These are phyloP conservation scores for Ormyrus pomaceus DNA, from an alignment of 2,888 invertebrate genomes.

Conservation along the genomic window DNA sequence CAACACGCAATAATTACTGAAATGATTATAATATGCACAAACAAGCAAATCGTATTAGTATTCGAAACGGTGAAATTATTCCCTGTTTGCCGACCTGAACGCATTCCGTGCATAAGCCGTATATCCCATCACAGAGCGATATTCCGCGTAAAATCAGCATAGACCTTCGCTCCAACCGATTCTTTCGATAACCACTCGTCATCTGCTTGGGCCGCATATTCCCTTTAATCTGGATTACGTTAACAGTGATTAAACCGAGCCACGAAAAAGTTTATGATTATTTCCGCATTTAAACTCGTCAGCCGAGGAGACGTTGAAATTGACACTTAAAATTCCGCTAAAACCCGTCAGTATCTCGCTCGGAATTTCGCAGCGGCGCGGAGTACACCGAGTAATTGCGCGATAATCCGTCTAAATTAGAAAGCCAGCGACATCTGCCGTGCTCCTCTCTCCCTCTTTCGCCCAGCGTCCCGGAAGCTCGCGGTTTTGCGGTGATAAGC, in stretches of 20 bases:
- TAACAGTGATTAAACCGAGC: too few species aligned
- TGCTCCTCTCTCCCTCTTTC: neutral
- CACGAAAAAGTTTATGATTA: too few species aligned
- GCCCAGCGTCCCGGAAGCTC: conserved; percentile 34
- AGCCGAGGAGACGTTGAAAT: neutral
- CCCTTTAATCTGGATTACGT: too few species aligned
- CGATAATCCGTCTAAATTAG: conserved; percentile 36
- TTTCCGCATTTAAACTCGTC: too few species aligned
- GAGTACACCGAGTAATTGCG: conserved; percentile 28
- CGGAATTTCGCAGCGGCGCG: neutral
- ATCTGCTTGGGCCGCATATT: neutral
- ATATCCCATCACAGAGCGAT: too few species aligned
- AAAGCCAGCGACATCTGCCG: conserved; percentile 51
- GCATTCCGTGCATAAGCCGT: too few species aligned
- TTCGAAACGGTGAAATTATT: too few species aligned
- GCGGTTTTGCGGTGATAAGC: conserved; percentile 14
- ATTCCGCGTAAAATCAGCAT: too few species aligned
- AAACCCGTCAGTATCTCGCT: neutral
- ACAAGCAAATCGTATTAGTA: too few species aligned
- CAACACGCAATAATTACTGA: too few species aligned
- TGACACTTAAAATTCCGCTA: conserved; percentile 15
- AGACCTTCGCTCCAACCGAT: conserved; percentile 9
- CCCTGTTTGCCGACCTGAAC: too few species aligned
- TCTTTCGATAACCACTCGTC: conserved; percentile 5
- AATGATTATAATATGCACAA: too few species aligned